Conservation (phyloP, 2,888 invertebrate genomes). For the Gryllus longicercus region DNA sequence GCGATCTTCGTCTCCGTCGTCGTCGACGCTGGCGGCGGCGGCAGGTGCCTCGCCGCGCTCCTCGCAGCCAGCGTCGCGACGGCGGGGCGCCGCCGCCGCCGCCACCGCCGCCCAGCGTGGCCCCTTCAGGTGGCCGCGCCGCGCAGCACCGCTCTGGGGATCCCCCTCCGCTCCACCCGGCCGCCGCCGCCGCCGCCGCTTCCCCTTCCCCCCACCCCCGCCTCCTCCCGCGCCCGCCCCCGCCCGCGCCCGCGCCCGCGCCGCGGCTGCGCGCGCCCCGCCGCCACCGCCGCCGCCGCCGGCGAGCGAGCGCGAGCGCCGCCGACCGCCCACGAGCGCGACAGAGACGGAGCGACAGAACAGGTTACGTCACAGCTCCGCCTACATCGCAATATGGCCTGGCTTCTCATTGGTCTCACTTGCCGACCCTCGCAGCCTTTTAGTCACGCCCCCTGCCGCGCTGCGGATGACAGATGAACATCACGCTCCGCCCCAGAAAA, state of each 20-base stretch:
- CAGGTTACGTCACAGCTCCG: constrained; percentile 33
- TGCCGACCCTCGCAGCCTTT: constrained; percentile 24
- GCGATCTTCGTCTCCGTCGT: neutral
- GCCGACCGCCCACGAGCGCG: neutral
- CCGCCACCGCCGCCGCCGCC: neutral
- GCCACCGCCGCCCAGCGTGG: neutral
- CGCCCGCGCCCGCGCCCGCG: neutral
- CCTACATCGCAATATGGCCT: constrained; percentile 38
- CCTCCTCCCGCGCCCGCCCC: neutral
- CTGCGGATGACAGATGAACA: constrained; percentile 36
- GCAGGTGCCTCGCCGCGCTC: neutral
- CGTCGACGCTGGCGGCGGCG: neutral
- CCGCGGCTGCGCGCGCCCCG: neutral
- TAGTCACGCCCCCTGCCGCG: constrained; percentile 35
- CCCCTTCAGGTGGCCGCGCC: neutral
- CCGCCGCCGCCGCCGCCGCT: neutral
- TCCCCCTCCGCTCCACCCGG: neutral
- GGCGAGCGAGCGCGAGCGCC: neutral
- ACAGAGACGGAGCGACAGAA: neutral
- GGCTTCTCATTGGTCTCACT: constrained; percentile 34
- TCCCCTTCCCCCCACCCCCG: neutral
- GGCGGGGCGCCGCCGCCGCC: neutral
- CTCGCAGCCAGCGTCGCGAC: neutral
- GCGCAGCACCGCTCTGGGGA: neutral
- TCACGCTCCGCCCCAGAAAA: constrained; percentile 35